Conservation (phyloP, 2,797 vertebrate species). For the Gobio occitaniae region DNA sequence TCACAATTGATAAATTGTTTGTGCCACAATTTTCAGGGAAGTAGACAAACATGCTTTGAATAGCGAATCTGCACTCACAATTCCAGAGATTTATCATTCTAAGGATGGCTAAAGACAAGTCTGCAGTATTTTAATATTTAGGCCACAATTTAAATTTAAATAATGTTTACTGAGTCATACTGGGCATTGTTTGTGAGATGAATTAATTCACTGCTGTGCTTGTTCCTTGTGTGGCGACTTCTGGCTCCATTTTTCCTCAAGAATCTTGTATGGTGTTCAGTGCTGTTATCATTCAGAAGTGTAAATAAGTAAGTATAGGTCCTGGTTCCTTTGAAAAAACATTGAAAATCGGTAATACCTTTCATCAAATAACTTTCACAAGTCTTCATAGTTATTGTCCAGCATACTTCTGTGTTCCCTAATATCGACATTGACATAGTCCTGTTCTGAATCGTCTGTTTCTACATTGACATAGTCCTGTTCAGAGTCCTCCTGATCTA, state of each 20-base stretch:
- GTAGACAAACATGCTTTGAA: background rate
- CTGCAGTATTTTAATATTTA: background rate
- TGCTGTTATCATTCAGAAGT: slow-evolving; percentile 1
- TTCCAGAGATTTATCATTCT: background rate
- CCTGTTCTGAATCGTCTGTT: slow-evolving; percentile 7
- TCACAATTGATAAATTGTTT: background rate
- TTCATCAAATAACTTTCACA: background rate
- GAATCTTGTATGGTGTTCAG: background rate
- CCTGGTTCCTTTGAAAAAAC: background rate
- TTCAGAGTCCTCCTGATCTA: slow-evolving; percentile 6
- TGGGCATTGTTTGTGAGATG: background rate
- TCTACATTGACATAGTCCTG: slow-evolving; percentile 30
- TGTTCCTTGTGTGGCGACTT: background rate
- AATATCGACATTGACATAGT: slow-evolving; percentile 14
- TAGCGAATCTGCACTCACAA: background rate
- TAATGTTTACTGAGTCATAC: background rate
- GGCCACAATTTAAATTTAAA: background rate
- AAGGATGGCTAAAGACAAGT: background rate
- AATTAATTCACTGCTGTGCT: background rate
- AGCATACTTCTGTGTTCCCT: background rate
- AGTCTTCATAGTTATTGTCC: background rate
- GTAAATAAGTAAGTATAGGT: background rate
- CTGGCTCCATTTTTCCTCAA: background rate
- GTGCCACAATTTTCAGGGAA: background rate
- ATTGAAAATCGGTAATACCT: too few relatives aligned